A percentile compares a stretch with the other conserved stretches of the same genome.
Evolutionary conservation across 2,888 invertebrate genomes (phyloP).

Genomic region (Chalcosyrphus nemorum): DNA sequence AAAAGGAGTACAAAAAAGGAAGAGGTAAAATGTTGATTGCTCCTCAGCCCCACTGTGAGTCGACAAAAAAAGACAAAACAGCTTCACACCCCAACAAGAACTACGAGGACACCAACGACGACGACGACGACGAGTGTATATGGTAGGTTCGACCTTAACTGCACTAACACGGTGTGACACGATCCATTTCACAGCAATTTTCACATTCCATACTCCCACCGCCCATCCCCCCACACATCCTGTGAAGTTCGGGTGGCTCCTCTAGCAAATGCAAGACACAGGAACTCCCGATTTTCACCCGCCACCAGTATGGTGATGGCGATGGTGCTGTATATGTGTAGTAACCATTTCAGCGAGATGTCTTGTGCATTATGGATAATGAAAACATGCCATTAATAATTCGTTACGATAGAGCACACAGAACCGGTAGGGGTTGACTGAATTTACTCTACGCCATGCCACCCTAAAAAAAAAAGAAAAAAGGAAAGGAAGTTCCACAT

Average conservation of each 20-base stretch:
- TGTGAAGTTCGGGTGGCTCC: constrained; percentile 20
- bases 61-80: constrained; percentile 11
- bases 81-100: constrained; percentile 10
- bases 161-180: constrained; percentile 68
- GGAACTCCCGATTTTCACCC: constrained; percentile 31
- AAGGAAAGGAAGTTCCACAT: constrained; percentile 34
- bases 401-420: constrained; percentile 65
- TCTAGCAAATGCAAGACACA: constrained; percentile 7
- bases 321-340: constrained; percentile 33
- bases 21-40: constrained; percentile 41
- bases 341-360: constrained; percentile 69
- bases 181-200: constrained; percentile 67
- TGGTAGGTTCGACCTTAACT: constrained; percentile 65
- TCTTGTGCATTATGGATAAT: constrained; percentile 72
- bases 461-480: constrained; percentile 35
- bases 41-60: neutral
- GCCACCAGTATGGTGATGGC: neutral
- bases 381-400: constrained; percentile 72
- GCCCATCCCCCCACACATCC: neutral
- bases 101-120: neutral
- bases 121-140: neutral
- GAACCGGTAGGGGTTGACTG: constrained; percentile 37
- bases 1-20: neutral
- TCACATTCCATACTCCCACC: constrained; percentile 21
- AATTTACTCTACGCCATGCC: constrained; percentile 29